Evolutionary conservation across 2,888 invertebrate species (phyloP).

Genomic region (Limnephilus marmoratus): DNA sequence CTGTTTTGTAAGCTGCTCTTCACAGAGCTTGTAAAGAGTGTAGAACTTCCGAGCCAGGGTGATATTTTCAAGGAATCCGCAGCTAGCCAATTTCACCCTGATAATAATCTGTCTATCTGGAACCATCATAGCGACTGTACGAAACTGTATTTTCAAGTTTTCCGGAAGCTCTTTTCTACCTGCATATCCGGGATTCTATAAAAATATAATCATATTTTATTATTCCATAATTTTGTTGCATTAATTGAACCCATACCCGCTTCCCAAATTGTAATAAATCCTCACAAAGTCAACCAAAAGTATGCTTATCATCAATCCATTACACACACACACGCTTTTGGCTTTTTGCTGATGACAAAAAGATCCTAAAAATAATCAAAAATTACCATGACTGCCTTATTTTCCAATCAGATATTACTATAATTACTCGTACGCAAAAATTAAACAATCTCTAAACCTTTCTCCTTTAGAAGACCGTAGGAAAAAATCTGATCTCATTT

Average conservation of each 20-base stretch:
- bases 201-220: conserved; percentile 55
- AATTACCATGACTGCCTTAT: too few relatives aligned
- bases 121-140: conserved; percentile 99
- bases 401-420: too few relatives aligned
- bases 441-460: too few relatives aligned
- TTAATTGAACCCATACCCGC: too few relatives aligned
- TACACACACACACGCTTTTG: neutral
- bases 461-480: too few relatives aligned
- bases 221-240: neutral
- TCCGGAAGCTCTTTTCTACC: conserved; percentile 97
- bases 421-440: too few relatives aligned
- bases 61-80: conserved; percentile 97
- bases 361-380: too few relatives aligned
- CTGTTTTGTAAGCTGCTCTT: conserved; percentile 98
- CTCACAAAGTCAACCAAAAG: neutral
- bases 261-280: too few relatives aligned
- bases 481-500: too few relatives aligned
- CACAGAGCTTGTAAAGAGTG: conserved; percentile 96
- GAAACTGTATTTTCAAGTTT: conserved; percentile 97
- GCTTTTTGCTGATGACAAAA: too few relatives aligned
- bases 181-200: conserved; percentile 97
- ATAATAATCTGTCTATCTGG: conserved; percentile 98
- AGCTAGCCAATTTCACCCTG: conserved; percentile 95
- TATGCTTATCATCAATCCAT: neutral
- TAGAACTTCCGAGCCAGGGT: conserved; percentile 97